Base-by-base conservation (phyloP, 2,113 vertebrate species). In the Vireo altiloquus region DNA sequence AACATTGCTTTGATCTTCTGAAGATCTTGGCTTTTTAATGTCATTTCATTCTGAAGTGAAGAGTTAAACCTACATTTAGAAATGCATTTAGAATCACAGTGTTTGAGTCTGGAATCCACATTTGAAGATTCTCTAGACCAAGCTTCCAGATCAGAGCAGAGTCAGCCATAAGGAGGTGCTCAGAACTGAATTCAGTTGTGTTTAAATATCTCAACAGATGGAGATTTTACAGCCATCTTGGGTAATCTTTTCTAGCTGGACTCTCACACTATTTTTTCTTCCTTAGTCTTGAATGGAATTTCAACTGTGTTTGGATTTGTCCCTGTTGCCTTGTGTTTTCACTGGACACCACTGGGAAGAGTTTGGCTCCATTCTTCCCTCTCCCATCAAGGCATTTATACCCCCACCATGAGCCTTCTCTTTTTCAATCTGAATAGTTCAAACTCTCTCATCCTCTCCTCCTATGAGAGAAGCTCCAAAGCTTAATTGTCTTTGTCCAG, bases 101-200 rank as follows among this genome's bases (percentile, higher is more conserved):
- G 15, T 22, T 74, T 65, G 33, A 59, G 27, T 10, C 23, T 59
- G 19, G 46, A 44, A 66, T 30, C n/a, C 15, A 47, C 4, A 9
- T 76, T 20, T 66, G 74, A 68, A 81, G 23, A 30, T 13, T 63
- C 17, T 44, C n/a, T 31, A 84, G n/a, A 28, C 23, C 27, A 63
- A 39, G 52, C 4, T 24, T 31, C 10, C 33, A 50, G 42, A 31
- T 28, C 40, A 57, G 37, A 47, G 9, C 2, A 74, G 13, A 4
- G 25, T 46, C 40, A 87, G 11, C 18, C 50, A 17, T 8, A 50
- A 70, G 33, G 4, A 56, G 7, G 20, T 71, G 16, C 35, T 76
- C 30, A 61, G 42, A 47, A 47, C 4, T 66, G 5, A 3, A 1
- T 63, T 13, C 2, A 31, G 8, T 30, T 65, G 1, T 25, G 6